Percentiles rank a stretch among this genome's conserved stretches.
These are phyloP conservation scores for Stenodema calcarata DNA, from an alignment of 2,888 invertebrate species.

Conservation along the genomic window DNA sequence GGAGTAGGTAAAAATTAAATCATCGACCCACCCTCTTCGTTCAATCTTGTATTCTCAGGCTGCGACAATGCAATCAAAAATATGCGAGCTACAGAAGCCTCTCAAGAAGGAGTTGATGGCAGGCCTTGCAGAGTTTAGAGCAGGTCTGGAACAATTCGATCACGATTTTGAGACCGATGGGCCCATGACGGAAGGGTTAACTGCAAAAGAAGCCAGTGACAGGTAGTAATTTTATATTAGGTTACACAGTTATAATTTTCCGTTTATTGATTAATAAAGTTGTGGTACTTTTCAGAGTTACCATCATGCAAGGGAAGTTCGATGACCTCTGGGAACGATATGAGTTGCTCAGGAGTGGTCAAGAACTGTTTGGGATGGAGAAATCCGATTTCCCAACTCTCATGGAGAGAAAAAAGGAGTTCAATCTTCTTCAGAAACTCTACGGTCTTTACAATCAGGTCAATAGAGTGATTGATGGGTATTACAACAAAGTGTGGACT, in stretches of 20 bases:
- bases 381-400: slow-evolving; percentile 83
- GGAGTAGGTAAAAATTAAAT: not conserved
- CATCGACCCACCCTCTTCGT: no score
- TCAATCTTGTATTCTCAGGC: slow-evolving; percentile 60
- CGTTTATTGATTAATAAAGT: not conserved
- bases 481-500: slow-evolving; percentile 83
- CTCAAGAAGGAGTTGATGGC: slow-evolving; percentile 74
- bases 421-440: slow-evolving; percentile 82
- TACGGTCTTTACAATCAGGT: slow-evolving; percentile 82
- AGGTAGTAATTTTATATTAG: slow-evolving; percentile 62
- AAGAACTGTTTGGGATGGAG: slow-evolving; percentile 82
- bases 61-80: slow-evolving; percentile 72
- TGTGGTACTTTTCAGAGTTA: not conserved
- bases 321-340: slow-evolving; percentile 83
- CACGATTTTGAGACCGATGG: slow-evolving; percentile 77
- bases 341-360: slow-evolving; percentile 83
- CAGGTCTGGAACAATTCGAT: slow-evolving; percentile 74
- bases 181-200: slow-evolving; percentile 83
- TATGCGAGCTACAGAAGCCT: slow-evolving; percentile 78
- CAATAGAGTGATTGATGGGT: slow-evolving; percentile 84
- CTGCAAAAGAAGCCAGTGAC: slow-evolving; percentile 86
- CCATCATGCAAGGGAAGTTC: slow-evolving; percentile 77
- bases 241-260: no score
- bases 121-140: slow-evolving; percentile 72
- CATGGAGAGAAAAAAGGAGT: slow-evolving; percentile 71